These are phyloP conservation scores for Leptobrachium ailaonicum DNA, from an alignment of 2,113 vertebrate species.

Conservation along the genomic window DNA sequence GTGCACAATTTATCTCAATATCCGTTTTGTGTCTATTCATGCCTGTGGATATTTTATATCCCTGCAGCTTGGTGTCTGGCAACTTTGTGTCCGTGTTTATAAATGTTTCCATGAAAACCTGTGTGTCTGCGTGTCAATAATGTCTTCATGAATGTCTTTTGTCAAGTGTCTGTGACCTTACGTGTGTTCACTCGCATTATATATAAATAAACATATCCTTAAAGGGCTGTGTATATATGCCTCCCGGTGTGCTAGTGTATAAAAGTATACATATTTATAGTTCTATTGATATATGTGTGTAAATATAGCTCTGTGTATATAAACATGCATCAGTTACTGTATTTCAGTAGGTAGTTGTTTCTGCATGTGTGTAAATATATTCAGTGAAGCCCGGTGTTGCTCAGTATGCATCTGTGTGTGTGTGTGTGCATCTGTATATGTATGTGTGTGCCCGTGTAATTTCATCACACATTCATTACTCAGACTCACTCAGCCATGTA, in stretches of 20 bases:
- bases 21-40: no score
- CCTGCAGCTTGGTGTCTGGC: no score
- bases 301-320: background rate
- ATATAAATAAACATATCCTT: no score
- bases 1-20: no score
- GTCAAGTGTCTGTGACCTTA: no score
- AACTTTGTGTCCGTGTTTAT: no score
- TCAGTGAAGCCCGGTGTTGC: conserved; percentile 18
- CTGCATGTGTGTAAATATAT: conserved; percentile 2
- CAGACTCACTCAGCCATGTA: conserved; percentile 50
- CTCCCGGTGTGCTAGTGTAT: background rate
- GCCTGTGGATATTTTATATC: no score
- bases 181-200: no score
- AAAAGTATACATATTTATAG: background rate
- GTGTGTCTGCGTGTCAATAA: no score
- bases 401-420: conserved; percentile 17
- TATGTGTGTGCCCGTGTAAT: conserved; percentile 47
- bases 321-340: background rate
- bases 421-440: conserved; percentile 16
- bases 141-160: no score
- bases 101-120: no score
- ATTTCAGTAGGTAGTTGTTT: background rate
- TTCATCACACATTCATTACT: conserved; percentile 51
- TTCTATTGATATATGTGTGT: background rate
- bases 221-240: no score